Evolutionary conservation across 2,797 vertebrate species (phyloP).

Genomic region (Gymnothorax javanicus): DNA sequence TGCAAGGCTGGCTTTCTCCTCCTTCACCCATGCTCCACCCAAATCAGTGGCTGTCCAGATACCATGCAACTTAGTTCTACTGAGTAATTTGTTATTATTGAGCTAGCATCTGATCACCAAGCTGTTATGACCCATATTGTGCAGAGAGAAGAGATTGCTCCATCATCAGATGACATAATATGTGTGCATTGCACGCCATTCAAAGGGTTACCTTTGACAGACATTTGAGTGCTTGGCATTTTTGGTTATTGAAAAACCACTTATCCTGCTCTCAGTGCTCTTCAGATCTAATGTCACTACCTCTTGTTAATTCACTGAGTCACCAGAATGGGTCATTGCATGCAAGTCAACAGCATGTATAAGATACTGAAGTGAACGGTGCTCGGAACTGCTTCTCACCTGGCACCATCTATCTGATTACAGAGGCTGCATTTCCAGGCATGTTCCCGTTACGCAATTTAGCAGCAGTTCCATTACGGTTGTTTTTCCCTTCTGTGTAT

Average conservation of each 20-base stretch:
- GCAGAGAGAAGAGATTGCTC: background rate
- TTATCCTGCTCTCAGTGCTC: background rate
- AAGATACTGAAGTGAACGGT: constrained; percentile 37
- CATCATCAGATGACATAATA: background rate
- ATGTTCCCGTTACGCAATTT: background rate
- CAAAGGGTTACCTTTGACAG: background rate
- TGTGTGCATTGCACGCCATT: constrained; percentile 6
- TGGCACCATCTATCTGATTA: constrained; percentile 41
- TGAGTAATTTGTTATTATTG: constrained; percentile 5
- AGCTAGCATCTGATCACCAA: background rate
- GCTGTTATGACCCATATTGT: background rate
- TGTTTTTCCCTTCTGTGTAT: background rate
- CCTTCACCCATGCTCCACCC: background rate
- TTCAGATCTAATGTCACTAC: background rate
- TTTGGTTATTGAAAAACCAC: background rate
- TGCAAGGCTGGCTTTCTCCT: constrained; percentile 3
- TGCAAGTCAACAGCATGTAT: constrained; percentile 40
- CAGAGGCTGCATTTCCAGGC: background rate
- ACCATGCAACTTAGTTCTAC: background rate
- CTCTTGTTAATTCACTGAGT: constrained; percentile 44
- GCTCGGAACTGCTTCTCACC: constrained; percentile 39
- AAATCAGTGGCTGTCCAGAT: background rate
- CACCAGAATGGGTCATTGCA: constrained; percentile 48
- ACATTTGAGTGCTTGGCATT: background rate
- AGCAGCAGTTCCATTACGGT: background rate